Evolutionary conservation across 2,888 invertebrate genomes (phyloP), one percentile per base, ranked within the genome.

Genomic region (Harmothoe impar): DNA sequence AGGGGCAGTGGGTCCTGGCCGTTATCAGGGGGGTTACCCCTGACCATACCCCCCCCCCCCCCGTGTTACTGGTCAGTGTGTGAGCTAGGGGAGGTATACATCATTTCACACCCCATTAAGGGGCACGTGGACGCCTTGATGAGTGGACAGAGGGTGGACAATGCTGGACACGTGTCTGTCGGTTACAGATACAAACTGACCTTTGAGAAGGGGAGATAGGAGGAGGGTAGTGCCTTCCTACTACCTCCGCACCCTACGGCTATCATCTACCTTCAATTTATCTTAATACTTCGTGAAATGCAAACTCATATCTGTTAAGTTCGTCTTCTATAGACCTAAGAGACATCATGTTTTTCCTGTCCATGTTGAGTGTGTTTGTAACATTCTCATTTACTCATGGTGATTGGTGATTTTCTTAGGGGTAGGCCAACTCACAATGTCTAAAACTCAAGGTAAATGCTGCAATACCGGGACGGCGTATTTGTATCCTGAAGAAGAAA

Each of bases 31-130:
- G 17, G 17, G 12, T 3, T 54, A 12, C 31, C 29, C 25, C 17
- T 54, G 52, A 31, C 31, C 54, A 54, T 1, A 5, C 51, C 0
- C 23, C 84, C 84, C 10, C 43, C 43, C 43, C 43, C 43, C 43
- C 43, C 5, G 3, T 3, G 3, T 3, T 43, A 43, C 43, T 43
- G 43, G 43, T 43, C 43, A 43, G 43, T 43, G 43, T 43, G 43
- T 43, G 43, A 43, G 43, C 43, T 25, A 31, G 31, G 86, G 86
- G 86, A 86, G 86, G 86, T 86, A 86, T 86, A 86, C 86, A 86
- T 86, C 86, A 86, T 86, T 86, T 86, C 54, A 86, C 86, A 86
- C 86, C 86, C 86, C 86, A 86, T 86, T 86, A 86, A 43, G 54
- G 52, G 54, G 1, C 86, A 54, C 86, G 86, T 86, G 86, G 52